A percentile compares a stretch with the other conserved stretches of the same genome.
Conservation (phyloP, 2,797 vertebrate species). For the Centroberyx gerrardi region DNA sequence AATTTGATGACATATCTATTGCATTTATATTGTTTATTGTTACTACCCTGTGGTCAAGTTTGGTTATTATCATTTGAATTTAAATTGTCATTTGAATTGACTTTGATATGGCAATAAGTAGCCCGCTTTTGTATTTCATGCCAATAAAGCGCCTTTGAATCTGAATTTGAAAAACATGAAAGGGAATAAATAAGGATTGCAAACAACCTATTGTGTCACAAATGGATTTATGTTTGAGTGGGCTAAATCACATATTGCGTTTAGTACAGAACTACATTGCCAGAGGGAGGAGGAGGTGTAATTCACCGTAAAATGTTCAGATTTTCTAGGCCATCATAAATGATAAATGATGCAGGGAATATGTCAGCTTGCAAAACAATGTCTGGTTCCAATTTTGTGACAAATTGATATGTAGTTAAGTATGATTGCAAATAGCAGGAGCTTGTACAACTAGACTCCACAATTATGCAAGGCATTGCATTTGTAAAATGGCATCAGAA, state of each 20-base stretch:
- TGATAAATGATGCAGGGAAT: constrained; percentile 52
- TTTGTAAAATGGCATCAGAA: constrained; percentile 17
- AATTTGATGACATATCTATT: no score
- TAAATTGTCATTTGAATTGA: no score
- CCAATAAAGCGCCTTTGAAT: no score
- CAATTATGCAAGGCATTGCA: neutral
- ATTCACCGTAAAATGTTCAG: constrained; percentile 40
- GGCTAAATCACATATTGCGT: constrained; percentile 14
- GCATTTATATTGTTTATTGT: no score
- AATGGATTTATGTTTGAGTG: constrained; percentile 40
- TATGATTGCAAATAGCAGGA: constrained; percentile 20
- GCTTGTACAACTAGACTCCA: neutral
- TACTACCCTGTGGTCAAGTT: no score
- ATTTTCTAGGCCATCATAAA: constrained; percentile 59
- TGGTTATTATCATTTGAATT: no score
- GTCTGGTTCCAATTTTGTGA: constrained; percentile 35
- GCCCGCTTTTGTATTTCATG: no score
- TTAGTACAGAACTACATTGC: constrained; percentile 4
- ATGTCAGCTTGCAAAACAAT: constrained; percentile 41
- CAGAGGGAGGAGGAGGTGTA: constrained; percentile 39
- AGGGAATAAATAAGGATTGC: neutral
- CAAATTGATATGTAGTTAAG: constrained; percentile 40
- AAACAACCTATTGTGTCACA: constrained; percentile 21
- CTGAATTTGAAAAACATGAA: neutral
- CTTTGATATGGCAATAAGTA: no score